Base-by-base conservation (phyloP, 92 coral and sea anemone genomes). In the Heliopora coerulea region DNA sequence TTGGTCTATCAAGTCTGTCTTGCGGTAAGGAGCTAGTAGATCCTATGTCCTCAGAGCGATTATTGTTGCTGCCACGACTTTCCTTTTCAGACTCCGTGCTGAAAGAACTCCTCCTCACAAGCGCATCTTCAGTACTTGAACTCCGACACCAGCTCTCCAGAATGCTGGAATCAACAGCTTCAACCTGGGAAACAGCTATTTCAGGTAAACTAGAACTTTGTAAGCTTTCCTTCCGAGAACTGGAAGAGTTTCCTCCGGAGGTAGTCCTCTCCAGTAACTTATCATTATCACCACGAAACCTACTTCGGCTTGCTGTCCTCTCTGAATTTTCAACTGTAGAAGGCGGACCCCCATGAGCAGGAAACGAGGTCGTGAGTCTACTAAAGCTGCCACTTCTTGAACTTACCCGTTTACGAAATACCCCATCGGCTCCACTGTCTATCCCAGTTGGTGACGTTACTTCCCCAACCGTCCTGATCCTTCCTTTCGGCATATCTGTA, bases 351-450 rank as follows among this genome's bases (percentile, higher is more conserved):
- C 62, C 76, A 28, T 69, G 61, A 20, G 76, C 76, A 4, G 76
- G 76, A 34, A 69, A 69, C 4, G 76, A 69, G 13, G 76, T 69
- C 76, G 33, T 69, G 44, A 69, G 30, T 20, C 33, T 49, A 52
- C 65, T 89, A 88, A 44, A 85, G 37, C 37, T 83, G 66, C 50
- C 83, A 64, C 65, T 96, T 79, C 76, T 28, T 48, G 32, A 17
- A 21, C 76, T 69, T 46, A 49, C 21, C 27, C 76, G 60, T 13
- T 30, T 25, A 11, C 76, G 60, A 49, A 69, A 69, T 32, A 31
- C 32, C 62, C 96, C 91, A 80, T 90, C 93, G 30, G 88, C 80
- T 1, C 88, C 90, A 18, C 78, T 74, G 1, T 88, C 96, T 7
- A 89, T 65, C 19, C 92, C 98, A 0, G 62, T 49, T 20, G 84